phyloP scores from a whole-genome alignment of 2,113 vertebrate genomes.

The Chauna torquata region DNA sequence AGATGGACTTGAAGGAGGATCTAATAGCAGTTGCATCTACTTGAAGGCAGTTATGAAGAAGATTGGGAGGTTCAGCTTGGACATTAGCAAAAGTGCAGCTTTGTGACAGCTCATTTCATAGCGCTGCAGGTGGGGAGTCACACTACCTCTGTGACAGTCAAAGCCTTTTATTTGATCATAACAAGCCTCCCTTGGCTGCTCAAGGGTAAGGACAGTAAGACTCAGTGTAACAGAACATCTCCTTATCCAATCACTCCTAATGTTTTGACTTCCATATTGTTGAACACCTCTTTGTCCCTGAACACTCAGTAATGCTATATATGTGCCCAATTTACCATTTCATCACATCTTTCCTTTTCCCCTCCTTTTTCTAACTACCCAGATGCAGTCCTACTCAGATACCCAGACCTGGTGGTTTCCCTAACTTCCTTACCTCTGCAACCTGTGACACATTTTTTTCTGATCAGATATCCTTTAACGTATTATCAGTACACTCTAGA shows the following conservation, averaged over 20 bases:
- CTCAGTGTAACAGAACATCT: neutral
- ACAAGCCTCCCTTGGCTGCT: neutral
- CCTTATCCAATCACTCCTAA: neutral
- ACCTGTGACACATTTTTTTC: neutral
- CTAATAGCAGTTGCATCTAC: neutral
- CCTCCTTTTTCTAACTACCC: neutral
- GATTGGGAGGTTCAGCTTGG: neutral
- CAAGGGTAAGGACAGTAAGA: neutral
- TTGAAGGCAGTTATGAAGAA: neutral
- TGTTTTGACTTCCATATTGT: neutral
- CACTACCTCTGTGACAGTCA: neutral
- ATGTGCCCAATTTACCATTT: neutral
- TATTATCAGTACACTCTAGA: neutral
- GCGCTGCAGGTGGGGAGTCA: neutral
- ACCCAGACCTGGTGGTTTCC: neutral
- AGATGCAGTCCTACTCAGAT: neutral
- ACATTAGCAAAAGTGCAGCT: neutral
- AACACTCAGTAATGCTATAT: neutral
- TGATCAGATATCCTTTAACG: neutral
- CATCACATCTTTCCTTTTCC: neutral
- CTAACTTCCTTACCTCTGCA: neutral
- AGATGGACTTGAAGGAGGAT: neutral
- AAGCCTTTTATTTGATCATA: neutral
- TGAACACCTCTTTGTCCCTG: neutral
- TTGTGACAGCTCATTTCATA: neutral